These are phyloP conservation scores for Limnephilus auricula DNA, from an alignment of 2,888 invertebrate genomes.

Conservation along the genomic window DNA sequence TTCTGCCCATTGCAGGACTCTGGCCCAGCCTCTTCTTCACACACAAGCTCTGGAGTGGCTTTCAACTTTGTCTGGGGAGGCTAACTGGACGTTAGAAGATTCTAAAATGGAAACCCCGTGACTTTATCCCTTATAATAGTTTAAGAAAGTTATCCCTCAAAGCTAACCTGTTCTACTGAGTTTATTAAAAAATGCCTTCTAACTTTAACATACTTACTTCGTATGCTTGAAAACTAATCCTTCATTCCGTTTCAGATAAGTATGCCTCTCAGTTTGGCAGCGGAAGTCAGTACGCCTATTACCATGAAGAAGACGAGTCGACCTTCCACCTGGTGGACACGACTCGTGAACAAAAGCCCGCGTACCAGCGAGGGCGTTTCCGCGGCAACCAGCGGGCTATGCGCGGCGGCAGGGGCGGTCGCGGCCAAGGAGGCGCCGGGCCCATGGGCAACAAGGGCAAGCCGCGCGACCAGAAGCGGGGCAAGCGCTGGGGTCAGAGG, in stretches of 20 bases:
- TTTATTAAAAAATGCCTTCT: not conserved
- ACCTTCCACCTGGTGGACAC: conserved; percentile 99
- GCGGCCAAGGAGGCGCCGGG: conserved; percentile 87
- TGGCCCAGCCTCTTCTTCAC: too few relatives aligned
- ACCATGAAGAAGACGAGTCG: conserved; percentile 99
- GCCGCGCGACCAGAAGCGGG: conserved; percentile 86
- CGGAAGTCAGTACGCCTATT: conserved; percentile 98
- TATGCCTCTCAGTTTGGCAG: conserved; percentile 95
- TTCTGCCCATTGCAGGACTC: too few relatives aligned
- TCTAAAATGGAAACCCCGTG: too few relatives aligned
- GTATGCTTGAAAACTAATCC: not conserved
- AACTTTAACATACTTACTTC: conserved; percentile 45
- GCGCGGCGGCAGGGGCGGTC: conserved; percentile 83
- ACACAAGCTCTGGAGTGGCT: too few relatives aligned
- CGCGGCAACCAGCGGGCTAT: conserved; percentile 87
- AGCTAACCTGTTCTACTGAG: not conserved
- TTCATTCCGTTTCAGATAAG: conserved; percentile 80
- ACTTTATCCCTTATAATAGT: too few relatives aligned
- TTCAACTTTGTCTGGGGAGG: too few relatives aligned
- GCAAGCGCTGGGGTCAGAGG: conserved; percentile 93
- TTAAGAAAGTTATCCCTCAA: too few relatives aligned
- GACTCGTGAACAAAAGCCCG: conserved; percentile 91
- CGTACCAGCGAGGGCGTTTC: conserved; percentile 95
- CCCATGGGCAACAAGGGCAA: conserved; percentile 88
- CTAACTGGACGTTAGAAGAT: too few relatives aligned